Conservation (phyloP, 1,140 invertebrate genomes). For the Littorina saxatilis region DNA sequence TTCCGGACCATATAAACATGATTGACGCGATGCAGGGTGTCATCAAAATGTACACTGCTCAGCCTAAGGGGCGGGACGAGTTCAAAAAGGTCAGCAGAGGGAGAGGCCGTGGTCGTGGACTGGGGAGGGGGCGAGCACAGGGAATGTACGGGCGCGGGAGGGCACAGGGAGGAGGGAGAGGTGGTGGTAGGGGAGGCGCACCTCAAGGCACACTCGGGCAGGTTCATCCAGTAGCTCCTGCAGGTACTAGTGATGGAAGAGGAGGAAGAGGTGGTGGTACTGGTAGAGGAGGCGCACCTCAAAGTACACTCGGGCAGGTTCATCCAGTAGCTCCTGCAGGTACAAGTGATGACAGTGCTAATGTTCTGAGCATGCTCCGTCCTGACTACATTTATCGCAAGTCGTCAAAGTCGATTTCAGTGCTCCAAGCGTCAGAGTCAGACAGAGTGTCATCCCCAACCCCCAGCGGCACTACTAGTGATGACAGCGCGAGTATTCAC, state of each 20-base stretch:
- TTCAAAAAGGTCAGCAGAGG: neutral
- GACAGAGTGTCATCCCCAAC: too few species aligned
- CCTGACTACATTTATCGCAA: too few species aligned
- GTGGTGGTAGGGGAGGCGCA: neutral
- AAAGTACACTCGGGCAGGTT: too few species aligned
- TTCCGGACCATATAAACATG: conserved; percentile 77
- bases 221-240: too few species aligned
- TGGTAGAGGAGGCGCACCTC: neutral
- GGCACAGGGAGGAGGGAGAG: neutral
- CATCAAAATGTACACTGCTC: conserved; percentile 40
- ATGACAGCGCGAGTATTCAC: too few species aligned
- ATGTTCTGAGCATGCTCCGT: too few species aligned
- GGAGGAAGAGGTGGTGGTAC: neutral
- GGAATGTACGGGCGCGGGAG: neutral
- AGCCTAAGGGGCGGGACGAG: neutral
- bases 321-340: too few species aligned
- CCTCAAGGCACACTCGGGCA: too few species aligned
- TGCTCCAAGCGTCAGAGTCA: too few species aligned
- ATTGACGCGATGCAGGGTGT: conserved; percentile 54
- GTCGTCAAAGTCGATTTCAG: too few species aligned
- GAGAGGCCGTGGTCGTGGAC: neutral
- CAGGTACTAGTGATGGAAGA: neutral
- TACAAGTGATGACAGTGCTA: neutral
- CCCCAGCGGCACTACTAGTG: too few species aligned
- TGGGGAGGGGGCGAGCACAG: neutral